Base-by-base conservation (phyloP, 53 echinoderm and acorn worm species). In the Temnopleurus reevesii region DNA sequence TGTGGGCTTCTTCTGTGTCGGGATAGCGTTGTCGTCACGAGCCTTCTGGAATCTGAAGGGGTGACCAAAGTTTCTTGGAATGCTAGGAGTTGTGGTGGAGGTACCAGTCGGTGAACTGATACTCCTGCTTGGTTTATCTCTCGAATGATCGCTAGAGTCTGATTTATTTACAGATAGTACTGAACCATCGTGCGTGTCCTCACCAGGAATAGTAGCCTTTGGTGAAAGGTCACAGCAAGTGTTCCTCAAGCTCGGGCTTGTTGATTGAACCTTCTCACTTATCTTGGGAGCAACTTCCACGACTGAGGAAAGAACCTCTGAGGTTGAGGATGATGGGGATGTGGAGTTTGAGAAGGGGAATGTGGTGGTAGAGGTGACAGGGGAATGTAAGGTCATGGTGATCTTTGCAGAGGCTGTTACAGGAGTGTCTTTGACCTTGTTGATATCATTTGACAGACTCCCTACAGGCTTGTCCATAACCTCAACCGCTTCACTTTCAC, bases 281-380 rank as follows among this genome's bases (percentile, higher is more conserved):
- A 53, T 56, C 45, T 29, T 85, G 10, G 86, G 86, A 27, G 8
- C 25, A 4, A 85, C 86, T 45, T 85, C 86, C 4, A 85, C 45
- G 86, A 85, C 86, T 0, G 86, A 85, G 12, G 86, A 85, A 12
- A 85, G 18, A 25, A 43, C 60, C 24, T 87, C 71, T 51, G 88
- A 87, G 31, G 88, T 87, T 13, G 88, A 87, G 17, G 88, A 47
- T 53, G 88, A 66, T 30, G 88, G 88, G 3, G 88, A 86, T 59
- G 86, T 51, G 27, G 88, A 66, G 51, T 47, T 66, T 15, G 88
- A 45, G 53, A 87, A 44, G 0, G 88, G 71, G 71, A 49, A 87
- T 87, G 65, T 66, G 30, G 88, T 87, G 66, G 65, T 66, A 49
- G 88, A 87, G 19, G 64, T 47, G 33, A 87, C 55, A 55, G 88